Percentiles rank a stretch among this genome's conserved stretches.
Evolutionary conservation across 2,888 invertebrate species (phyloP).

Genomic region (Mesorhabditis belari): DNA sequence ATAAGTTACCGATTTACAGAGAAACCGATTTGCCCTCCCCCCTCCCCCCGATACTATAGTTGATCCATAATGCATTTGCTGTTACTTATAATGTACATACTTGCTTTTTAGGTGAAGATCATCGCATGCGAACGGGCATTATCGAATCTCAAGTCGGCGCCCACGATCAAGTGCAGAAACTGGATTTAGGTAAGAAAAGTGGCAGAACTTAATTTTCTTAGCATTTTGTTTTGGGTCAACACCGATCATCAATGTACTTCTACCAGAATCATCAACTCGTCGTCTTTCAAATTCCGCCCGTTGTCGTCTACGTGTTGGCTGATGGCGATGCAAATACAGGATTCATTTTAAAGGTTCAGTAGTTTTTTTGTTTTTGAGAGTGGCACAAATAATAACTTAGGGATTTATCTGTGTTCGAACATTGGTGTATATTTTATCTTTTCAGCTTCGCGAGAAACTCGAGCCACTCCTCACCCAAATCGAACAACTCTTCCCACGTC

Average conservation of each 20-base stretch:
- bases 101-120: not conserved
- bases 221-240: not conserved
- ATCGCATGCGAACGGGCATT: not conserved
- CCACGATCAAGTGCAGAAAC: not conserved
- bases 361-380: too few species aligned
- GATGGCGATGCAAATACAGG: not conserved
- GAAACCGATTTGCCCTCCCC: too few species aligned
- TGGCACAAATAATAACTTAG: too few species aligned
- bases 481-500: not conserved
- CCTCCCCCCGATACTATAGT: too few species aligned
- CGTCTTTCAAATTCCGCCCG: not conserved
- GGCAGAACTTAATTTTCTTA: not conserved
- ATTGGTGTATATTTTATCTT: not conserved
- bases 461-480: conserved; percentile 5
- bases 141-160: not conserved
- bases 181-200: not conserved
- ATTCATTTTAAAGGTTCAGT: not conserved
- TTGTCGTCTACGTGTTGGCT: not conserved
- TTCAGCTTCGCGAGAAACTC: conserved; percentile 13
- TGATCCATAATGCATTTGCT: too few species aligned
- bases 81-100: not conserved
- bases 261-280: not conserved
- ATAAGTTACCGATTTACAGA: too few species aligned
- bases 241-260: not conserved
- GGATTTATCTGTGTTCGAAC: too few species aligned